A percentile compares a stretch with the other conserved stretches of the same genome.
Evolutionary conservation across 2,113 vertebrate genomes (phyloP).

Genomic region (Aspiorhynchus laticeps): DNA sequence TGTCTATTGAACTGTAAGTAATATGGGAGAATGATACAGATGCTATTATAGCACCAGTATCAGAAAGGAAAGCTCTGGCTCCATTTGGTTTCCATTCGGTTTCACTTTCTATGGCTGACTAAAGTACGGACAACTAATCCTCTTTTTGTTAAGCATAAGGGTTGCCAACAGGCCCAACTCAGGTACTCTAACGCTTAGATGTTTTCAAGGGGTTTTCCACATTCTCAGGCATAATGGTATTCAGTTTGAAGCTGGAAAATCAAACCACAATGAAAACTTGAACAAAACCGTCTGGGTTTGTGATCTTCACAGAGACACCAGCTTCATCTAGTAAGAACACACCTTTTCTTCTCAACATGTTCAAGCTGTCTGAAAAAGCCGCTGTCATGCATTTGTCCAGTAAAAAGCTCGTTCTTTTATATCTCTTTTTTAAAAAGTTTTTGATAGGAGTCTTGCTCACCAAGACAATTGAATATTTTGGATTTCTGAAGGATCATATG

Average conservation of each 20-base stretch:
- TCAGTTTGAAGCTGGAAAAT: slow-evolving; percentile 32
- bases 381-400: background rate
- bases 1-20: background rate
- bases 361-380: background rate
- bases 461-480: no score
- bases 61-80: slow-evolving; percentile 37
- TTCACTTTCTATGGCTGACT: slow-evolving; percentile 39
- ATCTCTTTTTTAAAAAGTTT: no score
- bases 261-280: slow-evolving; percentile 29
- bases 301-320: background rate
- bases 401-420: slow-evolving; percentile 3
- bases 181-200: slow-evolving; percentile 43
- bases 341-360: background rate
- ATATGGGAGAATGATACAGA: slow-evolving; percentile 8
- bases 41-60: slow-evolving; percentile 22
- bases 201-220: slow-evolving; percentile 39
- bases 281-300: slow-evolving; percentile 21
- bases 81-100: slow-evolving; percentile 39
- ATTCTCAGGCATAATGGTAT: background rate
- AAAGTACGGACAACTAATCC: slow-evolving; percentile 46
- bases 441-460: no score
- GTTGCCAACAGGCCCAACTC: slow-evolving; percentile 37
- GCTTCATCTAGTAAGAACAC: slow-evolving; percentile 6
- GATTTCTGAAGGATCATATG: no score
- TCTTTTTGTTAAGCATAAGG: slow-evolving; percentile 43